These are phyloP conservation scores for Brenthis daphne DNA, from an alignment of 2,888 invertebrate genomes.

Conservation along the genomic window DNA sequence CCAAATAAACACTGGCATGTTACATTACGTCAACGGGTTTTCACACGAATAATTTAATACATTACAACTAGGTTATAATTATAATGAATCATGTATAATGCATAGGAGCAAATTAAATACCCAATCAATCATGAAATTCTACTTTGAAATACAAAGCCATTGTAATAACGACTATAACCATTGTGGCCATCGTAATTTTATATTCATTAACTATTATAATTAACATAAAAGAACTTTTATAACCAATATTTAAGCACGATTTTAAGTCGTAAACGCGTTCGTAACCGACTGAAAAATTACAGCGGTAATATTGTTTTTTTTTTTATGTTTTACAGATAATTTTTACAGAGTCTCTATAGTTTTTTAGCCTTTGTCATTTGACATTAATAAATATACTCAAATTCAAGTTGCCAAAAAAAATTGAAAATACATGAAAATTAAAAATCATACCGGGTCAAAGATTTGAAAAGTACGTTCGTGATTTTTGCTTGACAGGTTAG, in stretches of 20 bases:
- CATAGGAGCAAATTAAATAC: conserved; percentile 11
- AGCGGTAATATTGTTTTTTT: too few relatives aligned
- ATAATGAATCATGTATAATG: conserved; percentile 14
- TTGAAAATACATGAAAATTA: too few relatives aligned
- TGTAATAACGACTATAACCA: background rate
- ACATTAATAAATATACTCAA: too few relatives aligned
- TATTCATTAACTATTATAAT: background rate
- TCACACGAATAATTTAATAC: too few relatives aligned
- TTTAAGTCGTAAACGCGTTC: background rate
- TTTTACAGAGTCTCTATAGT: too few relatives aligned
- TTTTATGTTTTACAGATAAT: too few relatives aligned
- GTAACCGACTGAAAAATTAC: too few relatives aligned
- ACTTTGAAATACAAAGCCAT: conserved; percentile 16
- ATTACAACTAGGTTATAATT: conserved; percentile 9
- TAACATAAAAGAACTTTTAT: background rate
- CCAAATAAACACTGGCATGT: conserved; percentile 3
- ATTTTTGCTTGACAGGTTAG: too few relatives aligned
- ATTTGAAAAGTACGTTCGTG: too few relatives aligned
- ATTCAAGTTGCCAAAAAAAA: too few relatives aligned
- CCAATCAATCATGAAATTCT: conserved; percentile 20
- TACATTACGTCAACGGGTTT: background rate
- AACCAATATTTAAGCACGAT: background rate
- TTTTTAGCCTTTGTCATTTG: too few relatives aligned
- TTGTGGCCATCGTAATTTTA: conserved; percentile 7
- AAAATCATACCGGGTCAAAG: too few relatives aligned